phyloP scores from a whole-genome alignment of 2,888 invertebrate genomes.

The Acleris cristana region DNA sequence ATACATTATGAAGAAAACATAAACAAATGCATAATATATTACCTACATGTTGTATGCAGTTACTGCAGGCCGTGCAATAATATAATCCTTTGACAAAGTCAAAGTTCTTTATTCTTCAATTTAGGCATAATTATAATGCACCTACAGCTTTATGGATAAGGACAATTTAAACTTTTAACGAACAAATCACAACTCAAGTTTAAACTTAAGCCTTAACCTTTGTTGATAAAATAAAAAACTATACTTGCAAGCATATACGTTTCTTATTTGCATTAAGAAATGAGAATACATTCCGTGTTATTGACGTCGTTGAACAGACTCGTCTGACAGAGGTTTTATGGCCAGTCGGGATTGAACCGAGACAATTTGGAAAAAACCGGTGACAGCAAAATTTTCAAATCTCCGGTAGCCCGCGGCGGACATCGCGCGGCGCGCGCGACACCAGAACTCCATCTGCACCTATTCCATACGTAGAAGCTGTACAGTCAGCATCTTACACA shows the following conservation, averaged over 20 bases:
- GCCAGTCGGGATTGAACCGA: constrained; percentile 67
- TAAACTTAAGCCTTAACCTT: no score
- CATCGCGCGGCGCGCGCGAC: constrained; percentile 42
- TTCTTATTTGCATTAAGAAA: constrained; percentile 1
- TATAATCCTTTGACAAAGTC: no score
- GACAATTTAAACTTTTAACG: no score
- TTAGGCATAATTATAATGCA: no score
- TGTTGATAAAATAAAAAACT: no score
- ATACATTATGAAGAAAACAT: no score
- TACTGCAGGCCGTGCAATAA: no score
- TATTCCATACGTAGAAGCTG: neutral
- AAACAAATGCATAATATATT: no score
- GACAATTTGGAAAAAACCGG: constrained; percentile 63
- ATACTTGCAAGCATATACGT: neutral
- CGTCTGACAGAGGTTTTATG: constrained; percentile 54
- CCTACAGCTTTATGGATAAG: no score
- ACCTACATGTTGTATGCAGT: no score
- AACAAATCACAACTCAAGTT: no score
- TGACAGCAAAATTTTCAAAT: constrained; percentile 66
- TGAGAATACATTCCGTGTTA: constrained; percentile 12
- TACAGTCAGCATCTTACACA: neutral
- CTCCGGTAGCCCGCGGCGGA: constrained; percentile 52
- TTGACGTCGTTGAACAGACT: constrained; percentile 8
- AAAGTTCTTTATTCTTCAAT: no score
- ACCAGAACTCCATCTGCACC: constrained; percentile 31